A percentile compares a stretch with the other conserved stretches of the same genome.
Evolutionary conservation across 2,113 vertebrate species (phyloP).

Genomic region (Catharus fuscescens): DNA sequence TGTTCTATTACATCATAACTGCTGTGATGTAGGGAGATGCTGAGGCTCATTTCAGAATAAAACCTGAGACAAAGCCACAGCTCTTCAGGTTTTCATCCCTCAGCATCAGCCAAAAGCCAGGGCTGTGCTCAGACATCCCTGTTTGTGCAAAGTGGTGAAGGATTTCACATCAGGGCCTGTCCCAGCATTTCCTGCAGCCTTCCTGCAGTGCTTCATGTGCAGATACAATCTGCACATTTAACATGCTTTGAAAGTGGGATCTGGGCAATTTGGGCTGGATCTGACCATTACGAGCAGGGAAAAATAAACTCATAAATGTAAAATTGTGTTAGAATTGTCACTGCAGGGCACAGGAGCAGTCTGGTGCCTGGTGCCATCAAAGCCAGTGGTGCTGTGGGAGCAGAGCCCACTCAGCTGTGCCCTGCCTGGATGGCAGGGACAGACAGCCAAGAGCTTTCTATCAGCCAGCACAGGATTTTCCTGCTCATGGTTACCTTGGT

Average conservation of each 20-base stretch:
- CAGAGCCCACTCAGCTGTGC: not conserved
- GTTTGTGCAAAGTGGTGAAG: not conserved
- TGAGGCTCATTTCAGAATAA: not conserved
- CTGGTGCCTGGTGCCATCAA: not conserved
- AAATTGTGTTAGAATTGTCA: not conserved
- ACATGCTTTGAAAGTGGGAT: not conserved
- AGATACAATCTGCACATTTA: not conserved
- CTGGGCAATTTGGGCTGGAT: not conserved
- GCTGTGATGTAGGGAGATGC: not conserved
- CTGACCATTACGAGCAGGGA: not conserved
- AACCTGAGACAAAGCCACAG: not conserved
- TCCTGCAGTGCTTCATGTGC: not conserved
- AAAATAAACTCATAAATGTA: not conserved
- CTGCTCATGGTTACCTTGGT: not conserved
- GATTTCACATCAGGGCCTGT: not conserved
- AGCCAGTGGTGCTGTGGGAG: not conserved
- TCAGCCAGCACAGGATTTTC: not conserved
- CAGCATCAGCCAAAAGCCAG: not conserved
- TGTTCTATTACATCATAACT: not conserved
- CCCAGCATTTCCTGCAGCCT: not conserved
- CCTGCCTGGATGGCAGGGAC: not conserved
- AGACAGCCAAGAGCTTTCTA: not conserved
- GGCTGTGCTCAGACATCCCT: rapidly evolving
- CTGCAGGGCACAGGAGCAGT: not conserved
- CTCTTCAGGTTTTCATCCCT: not conserved